Evolutionary conservation across 1,140 invertebrate species (phyloP).

Genomic region (Coptotermes formosanus): DNA sequence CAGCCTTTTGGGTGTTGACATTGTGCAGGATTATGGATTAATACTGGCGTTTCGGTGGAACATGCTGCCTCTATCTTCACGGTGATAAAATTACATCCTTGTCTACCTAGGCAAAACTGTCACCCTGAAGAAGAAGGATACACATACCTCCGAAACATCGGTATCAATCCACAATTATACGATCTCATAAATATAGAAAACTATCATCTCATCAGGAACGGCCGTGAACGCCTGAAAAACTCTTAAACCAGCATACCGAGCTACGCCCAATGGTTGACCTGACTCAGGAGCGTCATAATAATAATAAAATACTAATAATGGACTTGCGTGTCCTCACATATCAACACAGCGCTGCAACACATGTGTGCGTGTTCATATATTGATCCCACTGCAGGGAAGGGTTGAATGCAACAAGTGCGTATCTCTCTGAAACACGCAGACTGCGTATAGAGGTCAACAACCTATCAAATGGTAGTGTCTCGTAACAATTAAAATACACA

Average conservation of each 20-base stretch:
- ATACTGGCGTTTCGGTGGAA: no score
- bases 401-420: slow-evolving; percentile 22
- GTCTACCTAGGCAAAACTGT: no score
- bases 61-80: no score
- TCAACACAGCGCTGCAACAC: background rate
- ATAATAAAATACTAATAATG: background rate
- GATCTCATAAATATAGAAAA: no score
- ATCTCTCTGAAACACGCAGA: background rate
- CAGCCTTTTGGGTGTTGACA: no score
- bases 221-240: no score
- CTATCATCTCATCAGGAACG: no score
- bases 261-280: background rate
- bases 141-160: no score
- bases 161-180: no score
- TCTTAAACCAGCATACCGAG: background rate
- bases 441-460: slow-evolving; percentile 10
- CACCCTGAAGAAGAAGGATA: no score
- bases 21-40: no score
- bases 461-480: background rate
- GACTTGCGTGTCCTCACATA: background rate
- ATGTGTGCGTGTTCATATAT: slow-evolving; percentile 27
- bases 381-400: slow-evolving; percentile 29
- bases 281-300: background rate
- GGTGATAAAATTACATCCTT: no score
- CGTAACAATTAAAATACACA: background rate